Base-by-base conservation (phyloP, 2,797 vertebrate genomes). In the Scyliorhinus canicula region DNA sequence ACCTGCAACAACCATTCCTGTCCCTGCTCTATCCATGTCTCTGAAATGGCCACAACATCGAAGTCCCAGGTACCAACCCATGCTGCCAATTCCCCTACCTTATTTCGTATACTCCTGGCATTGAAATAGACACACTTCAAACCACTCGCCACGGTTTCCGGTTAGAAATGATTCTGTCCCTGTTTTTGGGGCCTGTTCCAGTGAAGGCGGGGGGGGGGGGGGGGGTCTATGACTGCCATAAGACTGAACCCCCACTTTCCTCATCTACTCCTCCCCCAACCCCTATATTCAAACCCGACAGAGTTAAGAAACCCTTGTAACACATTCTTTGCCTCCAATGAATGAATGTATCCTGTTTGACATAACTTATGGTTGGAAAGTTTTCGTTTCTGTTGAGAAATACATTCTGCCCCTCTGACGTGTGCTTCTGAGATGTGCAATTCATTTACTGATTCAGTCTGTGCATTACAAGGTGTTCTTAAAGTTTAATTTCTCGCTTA, bases 311-410 rank as follows among this genome's bases (percentile, higher is more conserved):
- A 60, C 86, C 86, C 86, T 9, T 12, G 55, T n/a, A 63, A 90
- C 35, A 60, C 57, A 0, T 21, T 55, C 19, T 52, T 55, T 90
- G 55, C 63, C 52, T 90, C 40, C 86, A 90, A 90, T 63, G 35
- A 90, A 90, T 90, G 86, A 90, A 90, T 90, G 55, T 63, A 90
- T 60, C 86, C 63, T 90, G 86, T 90, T 90, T 90, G 86, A 90
- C 86, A 90, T 90, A 63, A 90, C 63, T 63, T 90, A 90, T 90
- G 86, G 55, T 60, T 60, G 55, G 55, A 21, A 60, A 63, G n/a
- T 60, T 90, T 90, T 90, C 35, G 8, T 90, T 90, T 63, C 57
- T 40, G 86, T 90, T 90, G 35, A 60, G 4, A 90, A 90, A 90
- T 60, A 40, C 40, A 90, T 7, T 40, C 60, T 55, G 60, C 55